Evolutionary conservation across 1,140 invertebrate genomes (phyloP).

Genomic region (Trissolcus basalis): DNA sequence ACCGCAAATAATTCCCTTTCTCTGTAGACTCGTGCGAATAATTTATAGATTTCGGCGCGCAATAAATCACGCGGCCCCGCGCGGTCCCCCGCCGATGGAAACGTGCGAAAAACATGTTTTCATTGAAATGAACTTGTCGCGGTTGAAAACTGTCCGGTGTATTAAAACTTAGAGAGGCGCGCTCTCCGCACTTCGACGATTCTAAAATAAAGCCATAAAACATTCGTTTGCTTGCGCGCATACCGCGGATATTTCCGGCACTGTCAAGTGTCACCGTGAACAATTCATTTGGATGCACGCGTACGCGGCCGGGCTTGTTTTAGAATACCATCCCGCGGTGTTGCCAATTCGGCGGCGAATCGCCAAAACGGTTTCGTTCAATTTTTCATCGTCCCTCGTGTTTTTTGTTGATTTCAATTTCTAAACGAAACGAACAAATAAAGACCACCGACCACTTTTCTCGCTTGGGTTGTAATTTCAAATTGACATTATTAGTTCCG

Average conservation of each 20-base stretch:
- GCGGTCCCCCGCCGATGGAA: not conserved
- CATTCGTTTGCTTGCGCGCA: constrained; percentile 41
- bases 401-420: no score
- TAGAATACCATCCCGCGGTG: constrained; percentile 44
- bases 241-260: constrained; percentile 62
- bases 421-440: no score
- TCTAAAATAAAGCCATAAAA: constrained; percentile 43
- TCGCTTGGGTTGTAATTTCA: no score
- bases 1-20: constrained; percentile 50
- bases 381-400: not conserved
- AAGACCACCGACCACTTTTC: no score
- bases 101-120: constrained; percentile 52
- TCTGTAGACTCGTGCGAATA: constrained; percentile 32
- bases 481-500: no score
- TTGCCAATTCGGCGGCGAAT: constrained; percentile 38
- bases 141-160: constrained; percentile 19
- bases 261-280: constrained; percentile 59
- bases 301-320: constrained; percentile 47
- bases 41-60: constrained; percentile 47
- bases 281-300: constrained; percentile 60
- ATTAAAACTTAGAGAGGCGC: constrained; percentile 32
- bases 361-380: not conserved
- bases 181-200: constrained; percentile 1
- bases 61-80: constrained; percentile 52
- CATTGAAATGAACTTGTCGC: constrained; percentile 55